These are phyloP conservation scores for Moxostoma hubbsi DNA, from an alignment of 2,797 vertebrate species.

Conservation along the genomic window DNA sequence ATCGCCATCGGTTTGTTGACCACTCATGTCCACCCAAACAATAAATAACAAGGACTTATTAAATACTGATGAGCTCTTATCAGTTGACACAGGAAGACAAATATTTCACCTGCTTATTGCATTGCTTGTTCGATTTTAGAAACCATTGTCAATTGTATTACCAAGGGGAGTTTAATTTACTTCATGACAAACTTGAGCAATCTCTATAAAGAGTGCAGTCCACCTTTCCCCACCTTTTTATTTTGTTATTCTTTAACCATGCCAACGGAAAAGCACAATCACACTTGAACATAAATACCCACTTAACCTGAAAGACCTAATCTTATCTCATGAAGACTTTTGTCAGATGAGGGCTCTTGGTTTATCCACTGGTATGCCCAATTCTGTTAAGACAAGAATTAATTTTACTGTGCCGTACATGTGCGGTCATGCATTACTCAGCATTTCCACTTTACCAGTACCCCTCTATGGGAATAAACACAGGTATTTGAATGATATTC, in stretches of 20 bases:
- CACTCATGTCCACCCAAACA: no score
- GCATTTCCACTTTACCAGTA: not conserved
- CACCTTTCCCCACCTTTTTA: not conserved
- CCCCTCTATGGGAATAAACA: not conserved
- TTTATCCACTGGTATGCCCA: not conserved
- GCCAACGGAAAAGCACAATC: not conserved
- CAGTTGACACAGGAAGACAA: no score
- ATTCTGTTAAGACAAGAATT: not conserved
- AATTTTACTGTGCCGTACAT: not conserved
- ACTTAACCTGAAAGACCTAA: not conserved
- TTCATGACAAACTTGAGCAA: no score
- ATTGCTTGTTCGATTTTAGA: no score
- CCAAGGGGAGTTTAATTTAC: no score
- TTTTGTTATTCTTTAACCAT: not conserved
- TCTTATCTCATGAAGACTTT: not conserved
- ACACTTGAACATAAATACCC: not conserved
- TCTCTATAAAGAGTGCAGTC: not conserved
- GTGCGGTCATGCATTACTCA: not conserved
- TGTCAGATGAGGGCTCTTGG: not conserved
- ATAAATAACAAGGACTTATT: no score
- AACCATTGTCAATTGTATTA: no score
- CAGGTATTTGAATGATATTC: constrained; percentile 5
- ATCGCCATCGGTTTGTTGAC: no score
- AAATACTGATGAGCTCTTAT: no score
- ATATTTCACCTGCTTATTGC: no score